Evolutionary conservation across 2,113 vertebrate genomes (phyloP), one percentile per base, ranked within the genome.

Genomic region (Platanista minor): DNA sequence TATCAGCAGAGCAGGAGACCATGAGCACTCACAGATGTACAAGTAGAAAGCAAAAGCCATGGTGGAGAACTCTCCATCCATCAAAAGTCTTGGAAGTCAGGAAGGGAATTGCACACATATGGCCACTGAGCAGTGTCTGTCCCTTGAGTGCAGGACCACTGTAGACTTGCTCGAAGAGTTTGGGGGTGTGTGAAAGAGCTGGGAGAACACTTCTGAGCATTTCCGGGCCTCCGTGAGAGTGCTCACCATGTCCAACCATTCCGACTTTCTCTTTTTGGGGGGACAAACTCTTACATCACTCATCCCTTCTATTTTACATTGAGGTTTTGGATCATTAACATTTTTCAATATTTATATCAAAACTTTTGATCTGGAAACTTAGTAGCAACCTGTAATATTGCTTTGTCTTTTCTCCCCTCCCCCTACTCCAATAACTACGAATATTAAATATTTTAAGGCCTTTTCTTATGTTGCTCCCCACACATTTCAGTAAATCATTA

Each of bases 401-500:
- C 27, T 91, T 94, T 97, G 54, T 94, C 92, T 92, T 92, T 33
- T 67, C 90, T 91, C 59, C 17, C 20, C 66, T 64, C 8, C 83
- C 36, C 14, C 17, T 13, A 54, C 21, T 71, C 57, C 54, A 96
- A 88, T 84, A 96, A 97, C 64, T 49, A 84, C 82, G 87, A 94
- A 97, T 98, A 96, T 87, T 95, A 91, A 94, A 67, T 54, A 71
- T 93, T 97, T 96, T 90, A 92, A 86, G 67, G 1, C 18, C 54
- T 97, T 95, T 97, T 97, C 75, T 92, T 95, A 74, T 4, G 33
- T 96, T 96, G 54, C 27, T 94, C 81, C 52, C 77, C 80, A 92
- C 39, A 88, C 52, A 95, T 72, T 97, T 97, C 54, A 97, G 89
- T 94, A 97, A 98, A 98, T 98, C 96, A 96, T 98, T 98, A 98